Evolutionary conservation across 2,113 vertebrate genomes (phyloP).

Genomic region (Nettapus auritus): DNA sequence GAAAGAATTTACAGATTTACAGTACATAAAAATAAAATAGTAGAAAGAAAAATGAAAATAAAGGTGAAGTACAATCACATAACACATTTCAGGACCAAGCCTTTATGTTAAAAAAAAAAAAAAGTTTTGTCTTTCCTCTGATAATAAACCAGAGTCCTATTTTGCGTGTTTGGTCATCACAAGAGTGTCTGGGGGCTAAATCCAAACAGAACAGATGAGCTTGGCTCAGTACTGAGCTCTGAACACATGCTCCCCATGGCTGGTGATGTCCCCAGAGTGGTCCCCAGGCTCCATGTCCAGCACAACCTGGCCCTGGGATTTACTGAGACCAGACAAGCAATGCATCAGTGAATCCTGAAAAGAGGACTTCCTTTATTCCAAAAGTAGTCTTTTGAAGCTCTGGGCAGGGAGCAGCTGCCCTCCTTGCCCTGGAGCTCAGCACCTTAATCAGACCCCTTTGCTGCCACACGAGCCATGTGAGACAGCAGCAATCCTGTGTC

Average conservation of each 20-base stretch:
- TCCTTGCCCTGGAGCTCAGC: neutral
- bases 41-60: neutral
- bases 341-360: neutral
- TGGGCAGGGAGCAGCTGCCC: neutral
- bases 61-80: slow-evolving; percentile 10
- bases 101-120: neutral
- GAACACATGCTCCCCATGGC: neutral
- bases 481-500: neutral
- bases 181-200: neutral
- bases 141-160: neutral
- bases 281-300: neutral
- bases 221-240: neutral
- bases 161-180: neutral
- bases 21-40: neutral
- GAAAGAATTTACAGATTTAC: slow-evolving; percentile 35
- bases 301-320: neutral
- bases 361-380: neutral
- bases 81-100: neutral
- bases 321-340: neutral
- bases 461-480: neutral
- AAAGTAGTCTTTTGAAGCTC: neutral
- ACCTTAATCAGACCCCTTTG: fast-evolving
- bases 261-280: neutral
- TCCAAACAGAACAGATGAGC: neutral
- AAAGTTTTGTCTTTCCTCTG: neutral